phyloP scores from a whole-genome alignment of 2,888 invertebrate genomes.

The Mamestra brassicae region DNA sequence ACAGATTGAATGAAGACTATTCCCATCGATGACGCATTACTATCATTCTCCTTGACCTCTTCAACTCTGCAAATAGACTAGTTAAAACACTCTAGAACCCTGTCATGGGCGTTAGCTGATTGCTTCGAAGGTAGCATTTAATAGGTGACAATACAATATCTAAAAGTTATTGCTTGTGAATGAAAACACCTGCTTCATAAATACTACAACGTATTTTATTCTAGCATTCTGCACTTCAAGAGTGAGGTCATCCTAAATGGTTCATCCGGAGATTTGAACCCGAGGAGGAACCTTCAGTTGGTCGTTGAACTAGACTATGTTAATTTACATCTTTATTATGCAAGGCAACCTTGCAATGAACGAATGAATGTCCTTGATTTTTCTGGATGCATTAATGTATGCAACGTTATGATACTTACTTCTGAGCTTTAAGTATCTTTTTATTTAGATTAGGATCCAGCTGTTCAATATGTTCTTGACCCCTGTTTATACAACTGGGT shows the following conservation, averaged over 20 bases:
- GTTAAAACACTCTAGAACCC: slow-evolving; percentile 28
- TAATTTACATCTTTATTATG: background rate
- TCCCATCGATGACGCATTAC: slow-evolving; percentile 35
- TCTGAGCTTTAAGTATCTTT: too few species aligned
- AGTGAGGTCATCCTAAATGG: slow-evolving; percentile 34
- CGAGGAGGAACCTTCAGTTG: slow-evolving; percentile 17
- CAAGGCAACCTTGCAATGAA: background rate
- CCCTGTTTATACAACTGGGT: slow-evolving; percentile 3
- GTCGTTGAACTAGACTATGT: slow-evolving; percentile 27
- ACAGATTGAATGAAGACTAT: slow-evolving; percentile 27
- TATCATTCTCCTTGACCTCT: slow-evolving; percentile 32
- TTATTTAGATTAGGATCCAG: background rate
- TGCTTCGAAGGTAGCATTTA: slow-evolving; percentile 35
- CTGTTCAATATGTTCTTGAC: slow-evolving; percentile 1
- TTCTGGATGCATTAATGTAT: background rate
- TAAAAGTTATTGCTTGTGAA: background rate
- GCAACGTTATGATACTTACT: too few species aligned
- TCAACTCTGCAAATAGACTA: slow-evolving; percentile 29
- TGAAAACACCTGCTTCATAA: slow-evolving; percentile 28
- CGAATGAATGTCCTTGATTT: background rate
- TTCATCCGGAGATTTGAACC: slow-evolving; percentile 36
- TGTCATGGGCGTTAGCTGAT: slow-evolving; percentile 20
- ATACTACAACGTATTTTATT: slow-evolving; percentile 9
- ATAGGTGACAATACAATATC: slow-evolving; percentile 17
- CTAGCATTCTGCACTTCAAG: slow-evolving; percentile 12